phyloP scores from a whole-genome alignment of 1,140 invertebrate genomes.

The Brachionus calyciflorus region DNA sequence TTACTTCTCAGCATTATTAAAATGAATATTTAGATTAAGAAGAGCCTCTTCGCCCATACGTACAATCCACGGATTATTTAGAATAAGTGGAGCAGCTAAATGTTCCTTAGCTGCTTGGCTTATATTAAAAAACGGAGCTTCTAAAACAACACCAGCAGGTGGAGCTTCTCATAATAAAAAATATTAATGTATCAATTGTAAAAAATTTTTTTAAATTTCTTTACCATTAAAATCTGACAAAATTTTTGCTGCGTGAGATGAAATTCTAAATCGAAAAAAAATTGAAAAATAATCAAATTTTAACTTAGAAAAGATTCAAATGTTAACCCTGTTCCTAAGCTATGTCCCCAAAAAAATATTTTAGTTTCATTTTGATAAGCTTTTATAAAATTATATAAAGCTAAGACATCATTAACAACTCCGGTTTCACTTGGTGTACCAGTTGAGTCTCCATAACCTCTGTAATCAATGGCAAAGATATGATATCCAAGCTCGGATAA shows the following conservation, averaged over 20 bases:
- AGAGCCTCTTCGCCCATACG: neutral
- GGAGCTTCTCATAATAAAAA: neutral
- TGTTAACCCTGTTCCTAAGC: constrained; percentile 34
- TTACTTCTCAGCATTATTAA: constrained; percentile 41
- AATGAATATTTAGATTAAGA: neutral
- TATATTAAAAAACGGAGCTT: constrained; percentile 42
- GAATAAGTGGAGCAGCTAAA: neutral
- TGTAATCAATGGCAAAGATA: constrained; percentile 84
- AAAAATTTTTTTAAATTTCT: neutral
- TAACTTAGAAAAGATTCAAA: neutral
- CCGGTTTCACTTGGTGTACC: constrained; percentile 78
- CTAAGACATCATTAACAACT: constrained; percentile 48
- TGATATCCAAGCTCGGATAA: constrained; percentile 55
- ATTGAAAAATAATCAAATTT: neutral
- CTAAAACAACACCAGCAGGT: constrained; percentile 38
- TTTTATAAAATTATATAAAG: constrained; percentile 18
- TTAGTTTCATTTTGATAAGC: neutral
- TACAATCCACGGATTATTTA: constrained; percentile 41
- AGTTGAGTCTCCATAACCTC: constrained; percentile 88
- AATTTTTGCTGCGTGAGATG: constrained; percentile 32
- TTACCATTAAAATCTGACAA: constrained; percentile 24
- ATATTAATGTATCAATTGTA: neutral
- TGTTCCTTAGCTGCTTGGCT: constrained; percentile 37
- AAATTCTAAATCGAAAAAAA: constrained; percentile 25
- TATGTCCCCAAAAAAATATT: constrained; percentile 41